These are phyloP conservation scores for Dynastes grantii DNA, from an alignment of 2,888 invertebrate species.

Conservation along the genomic window DNA sequence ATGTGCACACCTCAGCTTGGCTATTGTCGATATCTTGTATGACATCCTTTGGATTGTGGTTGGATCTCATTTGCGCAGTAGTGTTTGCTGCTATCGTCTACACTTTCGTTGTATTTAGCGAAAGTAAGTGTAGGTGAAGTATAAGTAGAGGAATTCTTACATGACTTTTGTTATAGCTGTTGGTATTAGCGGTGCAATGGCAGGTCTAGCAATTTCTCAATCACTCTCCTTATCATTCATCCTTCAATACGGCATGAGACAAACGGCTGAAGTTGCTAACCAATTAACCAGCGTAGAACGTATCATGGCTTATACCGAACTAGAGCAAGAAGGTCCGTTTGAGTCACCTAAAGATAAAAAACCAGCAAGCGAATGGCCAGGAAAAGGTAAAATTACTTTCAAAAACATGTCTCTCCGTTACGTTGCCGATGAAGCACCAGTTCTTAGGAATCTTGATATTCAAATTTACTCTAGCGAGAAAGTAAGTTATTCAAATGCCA, in stretches of 20 bases:
- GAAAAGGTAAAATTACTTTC: conserved; percentile 75
- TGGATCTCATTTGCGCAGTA: conserved; percentile 75
- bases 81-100: conserved; percentile 77
- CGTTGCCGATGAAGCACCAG: conserved; percentile 76
- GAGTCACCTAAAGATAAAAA: conserved; percentile 74
- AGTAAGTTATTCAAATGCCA: conserved; percentile 66
- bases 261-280: conserved; percentile 81
- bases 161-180: conserved; percentile 35
- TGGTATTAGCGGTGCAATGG: conserved; percentile 73
- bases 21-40: conserved; percentile 76
- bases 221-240: conserved; percentile 82
- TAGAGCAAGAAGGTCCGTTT: conserved; percentile 79
- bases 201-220: conserved; percentile 81
- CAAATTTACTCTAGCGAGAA: conserved; percentile 78
- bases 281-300: conserved; percentile 86
- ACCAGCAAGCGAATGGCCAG: conserved; percentile 75
- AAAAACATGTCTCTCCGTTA: conserved; percentile 78
- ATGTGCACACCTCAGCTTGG: conserved; percentile 78
- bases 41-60: conserved; percentile 78
- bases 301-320: conserved; percentile 81
- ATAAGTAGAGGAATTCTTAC: no score
- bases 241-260: conserved; percentile 85
- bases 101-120: conserved; percentile 74
- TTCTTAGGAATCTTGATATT: conserved; percentile 80
- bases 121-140: conserved; percentile 67